Evolutionary conservation across 2,888 invertebrate genomes (phyloP).

Genomic region (Mycalesis mineus): DNA sequence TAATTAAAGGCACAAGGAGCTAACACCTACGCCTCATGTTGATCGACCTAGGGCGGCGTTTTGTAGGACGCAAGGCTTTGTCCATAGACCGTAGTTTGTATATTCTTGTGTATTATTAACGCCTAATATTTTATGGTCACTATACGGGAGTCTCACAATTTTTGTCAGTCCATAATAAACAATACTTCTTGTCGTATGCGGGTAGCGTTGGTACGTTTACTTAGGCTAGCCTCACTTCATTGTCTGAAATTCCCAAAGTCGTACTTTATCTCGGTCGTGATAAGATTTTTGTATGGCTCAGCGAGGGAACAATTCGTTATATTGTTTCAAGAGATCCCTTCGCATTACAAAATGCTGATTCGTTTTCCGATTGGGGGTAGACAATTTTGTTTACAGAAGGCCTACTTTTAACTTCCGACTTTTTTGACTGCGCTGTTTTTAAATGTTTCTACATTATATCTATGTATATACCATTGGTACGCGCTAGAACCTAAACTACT

Average conservation of each 20-base stretch:
- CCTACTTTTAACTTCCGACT: neutral
- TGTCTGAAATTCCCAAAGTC: constrained; percentile 11
- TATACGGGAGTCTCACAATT: neutral
- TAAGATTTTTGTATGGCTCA: constrained; percentile 12
- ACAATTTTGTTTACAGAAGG: neutral
- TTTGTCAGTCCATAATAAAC: neutral
- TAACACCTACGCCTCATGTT: too few relatives aligned
- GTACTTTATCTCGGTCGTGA: constrained; percentile 11
- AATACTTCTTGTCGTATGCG: constrained; percentile 51
- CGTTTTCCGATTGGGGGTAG: neutral
- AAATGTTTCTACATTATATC: too few relatives aligned
- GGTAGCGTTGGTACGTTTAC: constrained; percentile 53
- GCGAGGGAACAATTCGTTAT: constrained; percentile 9
- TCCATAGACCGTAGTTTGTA: too few relatives aligned
- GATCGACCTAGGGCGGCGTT: too few relatives aligned
- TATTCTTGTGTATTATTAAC: too few relatives aligned
- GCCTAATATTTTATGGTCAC: too few relatives aligned
- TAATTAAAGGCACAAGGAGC: too few relatives aligned
- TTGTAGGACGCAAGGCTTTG: too few relatives aligned
- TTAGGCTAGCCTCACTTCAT: constrained; percentile 40
- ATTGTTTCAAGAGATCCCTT: constrained; percentile 14
- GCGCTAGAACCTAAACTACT: too few relatives aligned
- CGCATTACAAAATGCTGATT: constrained; percentile 16
- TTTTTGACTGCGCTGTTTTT: neutral
- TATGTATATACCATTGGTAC: too few relatives aligned